Evolutionary conservation across 2,888 invertebrate genomes (phyloP), one percentile per base, ranked within the genome.

Genomic region (Lycaena phlaeas): DNA sequence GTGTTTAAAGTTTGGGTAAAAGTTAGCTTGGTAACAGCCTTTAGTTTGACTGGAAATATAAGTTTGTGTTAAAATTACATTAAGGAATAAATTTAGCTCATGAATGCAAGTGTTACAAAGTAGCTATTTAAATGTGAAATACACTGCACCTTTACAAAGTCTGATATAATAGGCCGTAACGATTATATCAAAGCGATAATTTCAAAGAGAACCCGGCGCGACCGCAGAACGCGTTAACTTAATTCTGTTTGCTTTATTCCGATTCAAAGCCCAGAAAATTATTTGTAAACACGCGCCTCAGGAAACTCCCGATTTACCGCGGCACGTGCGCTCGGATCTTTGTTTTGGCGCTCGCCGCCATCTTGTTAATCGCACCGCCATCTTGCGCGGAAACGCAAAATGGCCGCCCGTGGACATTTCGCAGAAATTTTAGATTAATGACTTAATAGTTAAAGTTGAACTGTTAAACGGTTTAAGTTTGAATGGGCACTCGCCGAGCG

Each of bases 371-470:
- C n/a, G n/a, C n/a, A n/a, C n/a, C n/a, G n/a, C n/a, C n/a, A n/a
- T n/a, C n/a, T n/a, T 45, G 48, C 29, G 38, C 43, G 57, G 59
- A 57, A 63, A 55, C 49, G 52, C 58, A 52, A 58, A 68, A 68
- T 64, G 62, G 65, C 53, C 58, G 56, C 40, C 49, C 51, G 44
- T 49, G 55, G 50, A 53, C 50, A 52, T 52, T 68, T 65, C 61
- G 49, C 50, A 54, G 69, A 70, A 71, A 57, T 65, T 65, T 59
- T 61, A 64, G 65, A 73, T 74, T 70, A 76, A 75, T 71, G 71
- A 64, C 68, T 66, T 68, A 73, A 72, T 73, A 72, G 74, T 72
- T 68, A 60, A 70, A 74, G 68, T 76, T 73, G 63, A 66, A 70
- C 62, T 62, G 63, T 65, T 63, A 63, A 64, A 61, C 57, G 59